Percentiles rank a stretch among this genome's conserved stretches.
Conservation (phyloP, 2,888 invertebrate genomes). For the Patella pellucida region DNA sequence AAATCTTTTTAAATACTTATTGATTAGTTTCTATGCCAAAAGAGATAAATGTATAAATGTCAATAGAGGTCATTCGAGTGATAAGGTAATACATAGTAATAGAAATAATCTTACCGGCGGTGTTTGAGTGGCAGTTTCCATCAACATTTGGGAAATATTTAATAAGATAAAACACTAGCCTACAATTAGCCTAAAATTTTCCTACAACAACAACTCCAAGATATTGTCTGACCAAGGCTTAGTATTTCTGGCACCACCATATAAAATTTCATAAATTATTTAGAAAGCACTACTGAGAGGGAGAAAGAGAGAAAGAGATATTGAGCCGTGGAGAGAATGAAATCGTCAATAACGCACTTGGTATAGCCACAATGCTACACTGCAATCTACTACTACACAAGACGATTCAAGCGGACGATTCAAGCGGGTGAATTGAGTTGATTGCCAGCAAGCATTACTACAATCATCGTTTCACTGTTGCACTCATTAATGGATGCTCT, state of each 20-base stretch:
- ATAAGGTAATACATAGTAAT: too few relatives aligned
- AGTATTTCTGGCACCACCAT: slow-evolving; percentile 22
- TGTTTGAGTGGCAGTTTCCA: slow-evolving; percentile 51
- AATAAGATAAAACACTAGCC: not conserved
- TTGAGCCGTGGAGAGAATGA: slow-evolving; percentile 4
- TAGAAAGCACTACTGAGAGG: not conserved
- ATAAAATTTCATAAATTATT: slow-evolving; percentile 36
- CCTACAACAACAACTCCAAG: too few relatives aligned
- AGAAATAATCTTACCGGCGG: slow-evolving; percentile 37
- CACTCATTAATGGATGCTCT: slow-evolving; percentile 31
- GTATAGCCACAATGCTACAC: not conserved
- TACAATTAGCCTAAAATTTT: too few relatives aligned
- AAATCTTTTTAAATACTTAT: too few relatives aligned
- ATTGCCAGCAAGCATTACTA: slow-evolving; percentile 20
- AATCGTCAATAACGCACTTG: not conserved
- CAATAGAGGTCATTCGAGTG: too few relatives aligned
- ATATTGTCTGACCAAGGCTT: slow-evolving; percentile 16
- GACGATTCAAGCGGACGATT: too few relatives aligned
- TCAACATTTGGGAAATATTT: slow-evolving; percentile 37
- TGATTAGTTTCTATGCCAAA: too few relatives aligned
- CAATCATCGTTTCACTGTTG: slow-evolving; percentile 30
- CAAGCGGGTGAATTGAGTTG: slow-evolving; percentile 22
- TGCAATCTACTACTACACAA: slow-evolving; percentile 18
- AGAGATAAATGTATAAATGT: too few relatives aligned
- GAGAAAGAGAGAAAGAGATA: not conserved